phyloP scores from a whole-genome alignment of 2,113 vertebrate genomes.

The Hippocampus zosterae region DNA sequence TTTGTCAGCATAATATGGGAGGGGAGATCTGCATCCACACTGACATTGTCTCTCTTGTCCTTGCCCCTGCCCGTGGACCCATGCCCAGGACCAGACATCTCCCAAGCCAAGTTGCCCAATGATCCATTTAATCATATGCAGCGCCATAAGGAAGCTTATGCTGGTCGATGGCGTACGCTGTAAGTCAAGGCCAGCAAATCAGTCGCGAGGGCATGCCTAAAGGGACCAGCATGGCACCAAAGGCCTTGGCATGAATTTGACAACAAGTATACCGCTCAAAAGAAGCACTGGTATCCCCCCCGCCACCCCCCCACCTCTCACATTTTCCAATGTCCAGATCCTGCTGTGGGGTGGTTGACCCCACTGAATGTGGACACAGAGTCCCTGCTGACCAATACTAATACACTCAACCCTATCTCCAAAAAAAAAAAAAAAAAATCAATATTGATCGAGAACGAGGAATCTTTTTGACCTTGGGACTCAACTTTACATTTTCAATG shows the following conservation, averaged over 20 bases:
- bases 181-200: constrained; percentile 48
- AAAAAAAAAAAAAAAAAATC: neutral
- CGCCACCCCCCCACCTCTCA: neutral
- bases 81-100: constrained; percentile 63
- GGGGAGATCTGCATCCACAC: constrained; percentile 35
- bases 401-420: constrained; percentile 44
- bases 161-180: constrained; percentile 52
- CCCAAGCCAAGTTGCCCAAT: constrained; percentile 72
- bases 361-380: constrained; percentile 60
- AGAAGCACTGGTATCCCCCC: constrained; percentile 21
- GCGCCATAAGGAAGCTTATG: constrained; percentile 64
- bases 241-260: constrained; percentile 50
- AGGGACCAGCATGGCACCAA: constrained; percentile 54
- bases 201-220: constrained; percentile 23
- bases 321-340: constrained; percentile 46
- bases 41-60: constrained; percentile 63
- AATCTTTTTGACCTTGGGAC: too few relatives aligned
- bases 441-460: too few relatives aligned
- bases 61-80: constrained; percentile 67
- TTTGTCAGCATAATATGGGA: constrained; percentile 49
- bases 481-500: too few relatives aligned
- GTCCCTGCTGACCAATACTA: constrained; percentile 62
- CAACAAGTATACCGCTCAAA: constrained; percentile 48
- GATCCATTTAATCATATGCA: constrained; percentile 77
- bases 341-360: constrained; percentile 57